Evolutionary conservation across 2,888 invertebrate genomes (phyloP), one percentile per base, ranked within the genome.

Genomic region (Andrena bicolor): DNA sequence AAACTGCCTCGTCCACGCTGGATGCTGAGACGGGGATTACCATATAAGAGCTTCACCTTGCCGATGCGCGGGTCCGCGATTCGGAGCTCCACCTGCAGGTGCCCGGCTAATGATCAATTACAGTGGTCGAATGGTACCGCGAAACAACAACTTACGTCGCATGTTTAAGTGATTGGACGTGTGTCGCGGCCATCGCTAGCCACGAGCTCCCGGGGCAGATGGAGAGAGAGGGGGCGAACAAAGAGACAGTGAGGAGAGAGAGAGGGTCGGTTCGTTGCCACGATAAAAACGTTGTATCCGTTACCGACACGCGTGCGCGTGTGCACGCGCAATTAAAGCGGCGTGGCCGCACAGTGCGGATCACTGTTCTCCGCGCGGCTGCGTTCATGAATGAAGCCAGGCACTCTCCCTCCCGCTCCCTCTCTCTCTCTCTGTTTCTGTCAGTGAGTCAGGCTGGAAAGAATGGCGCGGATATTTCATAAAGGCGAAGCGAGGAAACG

Each of bases 331-430:
- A 88, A 90, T 90, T 89, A 90, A 89, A 90, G 83, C 84, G 82
- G 76, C 86, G 86, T 81, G 66, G 83, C 73, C 76, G 81, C 81
- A 88, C 90, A 88, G 86, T 85, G 85, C 80, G 86, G 80, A 90
- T 89, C 89, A 82, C 89, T 90, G 90, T 90, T 90, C 86, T 77
- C 74, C 66, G 82, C 83, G 84, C 80, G 74, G 70, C 84, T 76
- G 85, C 83, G 82, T 87, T 91, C 90, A 92, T 92, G 92, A 92
- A 91, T 91, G 92, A 86, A 85, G 69, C 82, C 32, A 65, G 83
- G 73, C 56, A 10, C 56, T 28, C 53, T 75, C 26, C 26, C 32
- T 41, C 69, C 41, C 56, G 35, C 35, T 23, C 32, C 28, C 65
- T 30, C 30, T 30, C 28, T 66, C 30, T 7, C 32, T 23, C 23